These are phyloP conservation scores for Drosophila paranaensis DNA, from an alignment of 2,888 invertebrate species.

Conservation along the genomic window DNA sequence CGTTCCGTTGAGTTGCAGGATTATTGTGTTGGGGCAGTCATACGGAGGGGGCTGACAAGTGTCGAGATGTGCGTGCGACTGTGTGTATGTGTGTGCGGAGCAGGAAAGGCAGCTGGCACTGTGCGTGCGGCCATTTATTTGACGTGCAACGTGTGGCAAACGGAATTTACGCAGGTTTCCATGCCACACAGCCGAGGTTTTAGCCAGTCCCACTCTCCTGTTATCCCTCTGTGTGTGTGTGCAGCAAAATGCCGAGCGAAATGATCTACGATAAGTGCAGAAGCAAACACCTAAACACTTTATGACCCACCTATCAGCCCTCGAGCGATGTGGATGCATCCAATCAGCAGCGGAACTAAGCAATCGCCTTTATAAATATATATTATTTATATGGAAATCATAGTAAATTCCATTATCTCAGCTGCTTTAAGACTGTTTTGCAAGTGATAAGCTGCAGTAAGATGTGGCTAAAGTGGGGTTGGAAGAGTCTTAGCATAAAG, in stretches of 20 bases:
- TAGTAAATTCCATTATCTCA: background rate
- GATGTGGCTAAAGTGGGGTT: background rate
- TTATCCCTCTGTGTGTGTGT: slow-evolving; percentile 6
- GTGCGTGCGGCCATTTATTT: slow-evolving; percentile 76
- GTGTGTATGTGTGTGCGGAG: slow-evolving; percentile 4
- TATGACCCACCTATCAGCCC: slow-evolving; percentile 20
- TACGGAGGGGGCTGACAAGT: slow-evolving; percentile 22
- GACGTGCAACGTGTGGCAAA: slow-evolving; percentile 77
- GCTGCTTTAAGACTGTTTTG: background rate
- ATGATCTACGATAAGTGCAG: slow-evolving; percentile 62
- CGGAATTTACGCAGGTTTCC: slow-evolving; percentile 72
- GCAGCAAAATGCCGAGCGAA: too few relatives aligned
- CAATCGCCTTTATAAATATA: slow-evolving; percentile 7
- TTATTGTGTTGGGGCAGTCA: slow-evolving; percentile 70
- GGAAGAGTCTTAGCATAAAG: background rate
- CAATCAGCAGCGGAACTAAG: slow-evolving; percentile 17
- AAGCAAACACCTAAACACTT: slow-evolving; percentile 13
- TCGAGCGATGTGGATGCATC: slow-evolving; percentile 18
- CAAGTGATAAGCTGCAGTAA: background rate
- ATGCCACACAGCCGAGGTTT: slow-evolving; percentile 43
- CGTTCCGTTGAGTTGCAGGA: slow-evolving; percentile 76
- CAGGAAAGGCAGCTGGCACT: slow-evolving; percentile 21
- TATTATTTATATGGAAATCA: background rate
- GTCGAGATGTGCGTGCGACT: slow-evolving; percentile 15
- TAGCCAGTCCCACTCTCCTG: slow-evolving; percentile 6